A percentile compares a stretch with the other conserved stretches of the same genome.
These are phyloP conservation scores for Heliconius erato DNA, from an alignment of 2,888 invertebrate species.

Conservation along the genomic window DNA sequence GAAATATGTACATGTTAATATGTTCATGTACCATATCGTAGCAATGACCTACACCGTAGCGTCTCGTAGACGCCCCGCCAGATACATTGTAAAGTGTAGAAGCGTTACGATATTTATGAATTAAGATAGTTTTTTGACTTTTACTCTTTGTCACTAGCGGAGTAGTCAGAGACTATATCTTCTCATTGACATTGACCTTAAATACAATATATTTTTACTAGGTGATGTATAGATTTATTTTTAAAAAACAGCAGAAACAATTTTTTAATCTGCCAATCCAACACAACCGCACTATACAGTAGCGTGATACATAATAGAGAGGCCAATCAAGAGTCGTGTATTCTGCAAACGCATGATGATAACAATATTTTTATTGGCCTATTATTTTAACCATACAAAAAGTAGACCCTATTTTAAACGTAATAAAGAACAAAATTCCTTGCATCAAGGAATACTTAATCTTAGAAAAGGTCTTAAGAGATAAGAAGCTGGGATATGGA, in stretches of 20 bases:
- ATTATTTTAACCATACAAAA: constrained; percentile 1
- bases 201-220: too few species aligned
- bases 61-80: constrained; percentile 25
- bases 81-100: not conserved
- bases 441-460: not conserved
- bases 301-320: constrained; percentile 42
- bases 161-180: too few species aligned
- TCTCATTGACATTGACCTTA: too few species aligned
- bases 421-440: constrained; percentile 15
- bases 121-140: not conserved
- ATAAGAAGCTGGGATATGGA: constrained; percentile 38
- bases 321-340: constrained; percentile 48
- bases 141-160: not conserved
- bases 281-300: constrained; percentile 25
- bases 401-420: not conserved
- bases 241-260: not conserved
- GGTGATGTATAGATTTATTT: not conserved
- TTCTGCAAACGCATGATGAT: constrained; percentile 44
- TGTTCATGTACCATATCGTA: constrained; percentile 35
- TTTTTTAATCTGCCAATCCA: constrained; percentile 16
- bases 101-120: not conserved
- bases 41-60: constrained; percentile 48
- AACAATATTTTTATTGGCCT: constrained; percentile 41
- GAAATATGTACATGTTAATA: not conserved
- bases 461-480: constrained; percentile 47